These are phyloP conservation scores for Tenrec ecaudatus DNA, from an alignment of 2,113 vertebrate species.

Conservation along the genomic window DNA sequence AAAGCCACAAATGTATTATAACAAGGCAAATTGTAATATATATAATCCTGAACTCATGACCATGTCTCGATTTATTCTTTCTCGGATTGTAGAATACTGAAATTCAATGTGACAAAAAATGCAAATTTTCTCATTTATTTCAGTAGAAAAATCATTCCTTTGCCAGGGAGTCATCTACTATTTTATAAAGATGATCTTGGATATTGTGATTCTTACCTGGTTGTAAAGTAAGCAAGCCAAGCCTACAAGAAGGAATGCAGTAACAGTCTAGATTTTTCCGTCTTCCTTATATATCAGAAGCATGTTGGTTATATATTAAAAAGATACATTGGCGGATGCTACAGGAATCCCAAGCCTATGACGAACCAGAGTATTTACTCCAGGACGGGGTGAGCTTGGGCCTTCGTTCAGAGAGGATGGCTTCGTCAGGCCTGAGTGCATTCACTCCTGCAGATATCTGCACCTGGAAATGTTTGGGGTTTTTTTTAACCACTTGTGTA, in stretches of 20 bases:
- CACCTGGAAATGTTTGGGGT: conserved; percentile 69
- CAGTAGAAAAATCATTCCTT: conserved; percentile 85
- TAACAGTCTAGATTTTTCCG: conserved; percentile 60
- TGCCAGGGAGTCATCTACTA: conserved; percentile 76
- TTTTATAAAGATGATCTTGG: conserved; percentile 78
- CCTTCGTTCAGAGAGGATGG: conserved; percentile 70
- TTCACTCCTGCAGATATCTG: conserved; percentile 69
- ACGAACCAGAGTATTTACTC: conserved; percentile 70
- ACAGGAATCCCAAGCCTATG: conserved; percentile 71
- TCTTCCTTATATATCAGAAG: conserved; percentile 75
- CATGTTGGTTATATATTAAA: conserved; percentile 71
- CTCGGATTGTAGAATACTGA: conserved; percentile 94
- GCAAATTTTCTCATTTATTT: conserved; percentile 94
- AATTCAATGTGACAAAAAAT: conserved; percentile 94
- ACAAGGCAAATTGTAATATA: conserved; percentile 97
- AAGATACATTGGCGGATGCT: conserved; percentile 66
- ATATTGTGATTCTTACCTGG: conserved; percentile 72
- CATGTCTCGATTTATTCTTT: conserved; percentile 91
- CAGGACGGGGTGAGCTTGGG: conserved; percentile 70
- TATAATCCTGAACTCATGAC: conserved; percentile 93
- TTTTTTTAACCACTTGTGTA: conserved; percentile 66
- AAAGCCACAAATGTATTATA: conserved; percentile 95
- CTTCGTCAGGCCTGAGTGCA: conserved; percentile 66
- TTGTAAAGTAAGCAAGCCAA: conserved; percentile 74
- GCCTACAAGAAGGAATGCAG: conserved; percentile 66